Base-by-base conservation (phyloP, 2,797 vertebrate species). In the Takifugu ocellatus region DNA sequence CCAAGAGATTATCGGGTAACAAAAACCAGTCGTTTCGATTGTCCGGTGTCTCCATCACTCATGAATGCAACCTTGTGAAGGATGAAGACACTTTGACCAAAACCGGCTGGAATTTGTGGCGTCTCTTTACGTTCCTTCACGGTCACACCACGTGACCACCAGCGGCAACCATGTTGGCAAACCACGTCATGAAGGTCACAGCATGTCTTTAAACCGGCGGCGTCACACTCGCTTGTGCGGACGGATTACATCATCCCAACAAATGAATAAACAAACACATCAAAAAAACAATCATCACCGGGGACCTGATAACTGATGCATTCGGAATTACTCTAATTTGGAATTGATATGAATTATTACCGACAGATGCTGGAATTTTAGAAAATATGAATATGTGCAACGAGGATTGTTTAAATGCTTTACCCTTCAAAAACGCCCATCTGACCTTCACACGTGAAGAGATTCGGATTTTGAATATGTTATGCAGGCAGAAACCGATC, bases 61-160 rank as follows among this genome's bases (percentile, higher is more conserved):
- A 5, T 7, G 51, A 26, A 56, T 17, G 11, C 47, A 51, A 61
- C 26, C 6, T 54, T 2, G 15, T 6, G 8, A 15, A 10, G 2
- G 15, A 26, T 4, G 7, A 21, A 1, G 5, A 24, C 1, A 29
- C 27, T 14, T 43, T 17, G 16, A 49, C 11, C 27, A 12, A 33
- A 9, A 3, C 36, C 12, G 1, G 10, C 53, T 5, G 6, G 3
- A 11, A 21, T 39, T 16, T 47, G 56, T 42, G 39, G 61, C 50
- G 45, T 25, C 2, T 15, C 54, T 60, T 31, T 59, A 65, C 47
- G 21, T 68, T 36, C 15, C 8, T 48, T 61, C 62, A 51, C 69
- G 44, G 50, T n/a, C 50, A 25, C 44, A 49, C 58, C 87, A 89
- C 83, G 88, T 89, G 87, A 87, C 48, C 4, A 4, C 36, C 68